Evolutionary conservation across 2,888 invertebrate species (phyloP), one percentile per base, ranked within the genome.

Genomic region (Lepidocyrtinus sp.): DNA sequence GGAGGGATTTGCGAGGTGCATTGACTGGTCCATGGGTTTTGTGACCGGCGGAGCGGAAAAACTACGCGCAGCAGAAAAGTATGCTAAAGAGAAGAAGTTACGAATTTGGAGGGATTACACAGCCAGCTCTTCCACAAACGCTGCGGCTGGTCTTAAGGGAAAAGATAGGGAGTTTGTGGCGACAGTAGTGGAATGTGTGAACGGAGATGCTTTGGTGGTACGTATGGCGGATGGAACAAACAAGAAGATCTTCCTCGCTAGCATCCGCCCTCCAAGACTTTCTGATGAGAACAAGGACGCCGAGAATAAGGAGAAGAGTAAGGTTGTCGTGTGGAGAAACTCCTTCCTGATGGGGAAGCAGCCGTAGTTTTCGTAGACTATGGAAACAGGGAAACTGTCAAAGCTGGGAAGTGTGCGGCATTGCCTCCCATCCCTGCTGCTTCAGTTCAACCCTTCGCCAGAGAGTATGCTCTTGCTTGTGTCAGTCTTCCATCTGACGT

Each of bases 161-260:
- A 94, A 94, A 88, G 95, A 95, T 86, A 94, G 93, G 87, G 96
- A 96, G 87, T 96, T 94, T 87, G 91, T 91, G 5, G 97, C 94
- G 1, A 93, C 92, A 0, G 96, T 97, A 0, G 90, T 95, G 21
- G 99, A 99, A 89, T 93, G 98, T 46, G 93, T 96, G 2, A 97
- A 97, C 88, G 99, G 96, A 0, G 99, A 99, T 90, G 95, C 97
- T 0, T 90, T 99, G 36, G 92, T 95, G 69, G 93, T 99, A 0
- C 96, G 96, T 88, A 90, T 94, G 73, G 90, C 92, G 25, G 95
- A 94, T 88, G 94, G 94, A 46, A 91, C 92, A 46, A 90, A 92
- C 59, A 96, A 96, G 89, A 99, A 99, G 90, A 93, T 99, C 63
- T 99, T 98, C 90, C 91, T 99, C 82, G 95, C 99, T 27, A 97